These are phyloP conservation scores for Uropetala carovei DNA, from an alignment of 2,888 invertebrate species.

Conservation along the genomic window DNA sequence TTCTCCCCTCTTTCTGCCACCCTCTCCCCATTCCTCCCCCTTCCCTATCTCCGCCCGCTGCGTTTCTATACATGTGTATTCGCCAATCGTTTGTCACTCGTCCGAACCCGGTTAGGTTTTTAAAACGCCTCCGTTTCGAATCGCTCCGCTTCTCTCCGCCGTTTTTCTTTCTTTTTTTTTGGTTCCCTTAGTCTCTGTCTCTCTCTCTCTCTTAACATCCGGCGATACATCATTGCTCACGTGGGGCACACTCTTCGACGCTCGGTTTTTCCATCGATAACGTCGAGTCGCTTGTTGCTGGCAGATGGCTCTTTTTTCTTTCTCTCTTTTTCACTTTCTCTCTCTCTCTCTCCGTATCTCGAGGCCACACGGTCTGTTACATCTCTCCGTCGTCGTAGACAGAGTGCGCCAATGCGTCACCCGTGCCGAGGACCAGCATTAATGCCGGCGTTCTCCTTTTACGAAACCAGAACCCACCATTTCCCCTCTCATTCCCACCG, in stretches of 20 bases:
- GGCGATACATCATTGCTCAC: conserved; percentile 30
- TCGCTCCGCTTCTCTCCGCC: neutral
- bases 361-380: conserved; percentile 19
- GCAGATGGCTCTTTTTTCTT: conserved; percentile 4
- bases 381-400: neutral
- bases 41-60: neutral
- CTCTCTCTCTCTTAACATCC: neutral
- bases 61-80: conserved; percentile 11
- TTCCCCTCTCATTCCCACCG: too few relatives aligned
- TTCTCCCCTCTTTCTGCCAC: neutral
- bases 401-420: neutral
- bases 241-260: neutral
- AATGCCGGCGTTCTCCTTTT: neutral
- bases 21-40: neutral
- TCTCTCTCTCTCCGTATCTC: neutral
- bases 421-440: neutral
- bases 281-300: neutral
- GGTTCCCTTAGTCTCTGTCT: neutral
- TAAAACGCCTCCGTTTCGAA: conserved; percentile 27
- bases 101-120: neutral
- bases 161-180: too few relatives aligned
- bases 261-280: conserved; percentile 13
- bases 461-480: neutral
- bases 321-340: neutral
- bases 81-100: conserved; percentile 32